Percentiles rank a stretch among this genome's conserved stretches.
These are phyloP conservation scores for Patella pellucida DNA, from an alignment of 2,888 invertebrate genomes.

Conservation along the genomic window DNA sequence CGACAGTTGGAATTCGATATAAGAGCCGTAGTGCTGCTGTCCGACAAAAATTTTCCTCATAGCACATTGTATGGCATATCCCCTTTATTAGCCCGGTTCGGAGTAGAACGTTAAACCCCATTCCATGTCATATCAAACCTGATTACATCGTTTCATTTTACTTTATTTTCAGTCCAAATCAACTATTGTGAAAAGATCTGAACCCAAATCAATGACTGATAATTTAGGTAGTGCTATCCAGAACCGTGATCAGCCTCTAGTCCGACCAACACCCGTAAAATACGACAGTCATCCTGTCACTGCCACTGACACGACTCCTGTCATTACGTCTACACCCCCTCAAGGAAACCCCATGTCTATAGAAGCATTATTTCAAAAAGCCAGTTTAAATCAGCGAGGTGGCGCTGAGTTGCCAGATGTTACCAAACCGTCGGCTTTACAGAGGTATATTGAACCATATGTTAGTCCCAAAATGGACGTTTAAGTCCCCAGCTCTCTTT, in stretches of 20 bases:
- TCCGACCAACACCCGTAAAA: conserved; percentile 49
- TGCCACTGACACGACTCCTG: background rate
- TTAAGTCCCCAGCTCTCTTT: too few species aligned
- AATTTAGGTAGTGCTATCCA: conserved; percentile 57
- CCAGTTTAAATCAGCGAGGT: conserved; percentile 47
- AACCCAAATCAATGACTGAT: conserved; percentile 56
- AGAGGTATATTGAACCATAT: conserved; percentile 16
- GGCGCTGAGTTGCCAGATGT: conserved; percentile 18
- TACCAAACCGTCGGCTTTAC: conserved; percentile 27
- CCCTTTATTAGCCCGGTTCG: too few species aligned
- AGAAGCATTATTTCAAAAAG: conserved; percentile 60
- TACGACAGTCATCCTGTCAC: background rate
- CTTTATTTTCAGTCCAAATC: conserved; percentile 10
- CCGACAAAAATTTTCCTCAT: too few species aligned
- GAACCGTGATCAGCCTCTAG: conserved; percentile 48
- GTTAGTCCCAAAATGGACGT: too few species aligned
- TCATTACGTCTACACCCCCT: conserved; percentile 22
- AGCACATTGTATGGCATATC: too few species aligned
- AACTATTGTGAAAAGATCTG: background rate
- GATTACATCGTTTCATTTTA: too few species aligned
- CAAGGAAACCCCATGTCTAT: conserved; percentile 52
- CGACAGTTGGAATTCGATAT: too few species aligned
- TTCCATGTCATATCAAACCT: too few species aligned
- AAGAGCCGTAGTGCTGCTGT: too few species aligned
- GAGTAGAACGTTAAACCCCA: too few species aligned